phyloP scores from a whole-genome alignment of 2,113 vertebrate genomes.

The Cinclus cinclus region DNA sequence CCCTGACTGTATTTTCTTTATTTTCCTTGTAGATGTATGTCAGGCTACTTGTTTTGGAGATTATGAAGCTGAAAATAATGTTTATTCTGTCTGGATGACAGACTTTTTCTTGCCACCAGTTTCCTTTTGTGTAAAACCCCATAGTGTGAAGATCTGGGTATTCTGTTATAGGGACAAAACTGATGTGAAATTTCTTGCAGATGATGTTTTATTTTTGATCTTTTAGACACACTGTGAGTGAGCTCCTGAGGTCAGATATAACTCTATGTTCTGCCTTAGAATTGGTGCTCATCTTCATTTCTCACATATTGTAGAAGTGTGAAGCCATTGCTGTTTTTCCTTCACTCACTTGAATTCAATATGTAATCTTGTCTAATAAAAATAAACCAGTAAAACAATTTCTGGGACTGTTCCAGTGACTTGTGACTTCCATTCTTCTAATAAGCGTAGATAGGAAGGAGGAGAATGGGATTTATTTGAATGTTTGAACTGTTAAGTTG shows the following conservation, averaged over 20 bases:
- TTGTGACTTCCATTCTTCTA: background rate
- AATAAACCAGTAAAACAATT: conserved; percentile 35
- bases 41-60: background rate
- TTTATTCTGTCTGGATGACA: background rate
- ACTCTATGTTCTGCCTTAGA: background rate
- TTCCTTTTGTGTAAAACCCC: background rate
- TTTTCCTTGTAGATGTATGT: background rate
- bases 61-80: background rate
- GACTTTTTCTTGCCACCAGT: background rate
- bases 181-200: background rate
- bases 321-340: conserved; percentile 2
- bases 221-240: background rate
- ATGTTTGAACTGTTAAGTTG: conserved; percentile 24
- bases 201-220: background rate
- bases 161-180: background rate
- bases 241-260: background rate
- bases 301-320: background rate
- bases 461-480: conserved; percentile 7
- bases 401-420: background rate
- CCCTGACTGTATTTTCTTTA: background rate
- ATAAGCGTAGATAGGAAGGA: background rate
- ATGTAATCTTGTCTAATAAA: conserved; percentile 7
- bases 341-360: conserved; percentile 2
- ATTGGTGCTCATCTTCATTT: background rate
- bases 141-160: background rate